phyloP scores from a whole-genome alignment of 2,113 vertebrate species.

The Apteryx mantelli region DNA sequence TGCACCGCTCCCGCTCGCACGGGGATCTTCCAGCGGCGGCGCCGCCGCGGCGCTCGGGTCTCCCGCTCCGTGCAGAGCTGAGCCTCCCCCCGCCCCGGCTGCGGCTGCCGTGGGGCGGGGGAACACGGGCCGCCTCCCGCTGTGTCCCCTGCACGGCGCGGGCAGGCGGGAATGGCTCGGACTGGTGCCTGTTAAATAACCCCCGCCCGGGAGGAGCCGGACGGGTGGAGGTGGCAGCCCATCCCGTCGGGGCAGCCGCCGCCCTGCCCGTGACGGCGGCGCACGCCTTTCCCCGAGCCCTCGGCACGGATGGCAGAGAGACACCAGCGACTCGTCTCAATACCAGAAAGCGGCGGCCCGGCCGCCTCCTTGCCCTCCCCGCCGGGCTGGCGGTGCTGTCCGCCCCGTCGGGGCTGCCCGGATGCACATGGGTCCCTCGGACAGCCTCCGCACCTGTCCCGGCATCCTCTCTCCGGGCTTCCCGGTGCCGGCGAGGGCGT shows the following conservation, averaged over 20 bases:
- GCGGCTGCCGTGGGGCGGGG: neutral
- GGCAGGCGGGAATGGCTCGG: too few species aligned
- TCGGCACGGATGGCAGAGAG: neutral
- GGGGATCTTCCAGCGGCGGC: neutral
- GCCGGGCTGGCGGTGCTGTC: neutral
- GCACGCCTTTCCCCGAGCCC: neutral
- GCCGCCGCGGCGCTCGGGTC: neutral
- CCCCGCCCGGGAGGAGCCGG: neutral
- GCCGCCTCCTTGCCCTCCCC: neutral
- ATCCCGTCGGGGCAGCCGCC: neutral
- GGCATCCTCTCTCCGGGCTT: neutral
- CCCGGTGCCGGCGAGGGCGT: neutral
- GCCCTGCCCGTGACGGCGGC: neutral
- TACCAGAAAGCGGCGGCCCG: neutral
- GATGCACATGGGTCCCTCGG: neutral
- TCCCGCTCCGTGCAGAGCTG: neutral
- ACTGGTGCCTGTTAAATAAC: neutral
- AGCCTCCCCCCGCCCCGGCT: neutral
- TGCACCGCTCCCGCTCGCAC: neutral
- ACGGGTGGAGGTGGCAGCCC: neutral
- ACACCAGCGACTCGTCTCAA: neutral
- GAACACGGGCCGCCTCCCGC: neutral
- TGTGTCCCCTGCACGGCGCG: neutral
- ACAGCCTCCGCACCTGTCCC: too few species aligned
- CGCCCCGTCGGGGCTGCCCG: neutral